Evolutionary conservation across 2,797 vertebrate genomes (phyloP).

Genomic region (Delichon dasypus): DNA sequence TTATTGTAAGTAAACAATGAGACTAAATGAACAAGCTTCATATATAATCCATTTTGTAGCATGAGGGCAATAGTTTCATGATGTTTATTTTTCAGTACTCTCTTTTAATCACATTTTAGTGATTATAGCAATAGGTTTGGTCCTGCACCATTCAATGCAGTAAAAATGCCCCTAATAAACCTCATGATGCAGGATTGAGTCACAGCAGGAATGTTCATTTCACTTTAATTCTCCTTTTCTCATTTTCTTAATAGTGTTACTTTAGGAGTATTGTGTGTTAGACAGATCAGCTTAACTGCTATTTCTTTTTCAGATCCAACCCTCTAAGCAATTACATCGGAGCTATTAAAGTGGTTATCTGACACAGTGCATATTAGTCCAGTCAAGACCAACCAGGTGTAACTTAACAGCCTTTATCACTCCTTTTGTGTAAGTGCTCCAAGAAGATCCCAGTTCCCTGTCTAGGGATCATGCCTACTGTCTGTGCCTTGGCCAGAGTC

Average conservation of each 20-base stretch:
- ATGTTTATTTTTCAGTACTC: background rate
- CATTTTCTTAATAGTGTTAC: background rate
- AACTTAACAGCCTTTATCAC: background rate
- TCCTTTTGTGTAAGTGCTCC: background rate
- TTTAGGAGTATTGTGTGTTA: background rate
- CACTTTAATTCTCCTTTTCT: background rate
- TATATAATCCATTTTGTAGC: background rate
- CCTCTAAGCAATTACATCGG: background rate
- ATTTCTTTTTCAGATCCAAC: background rate
- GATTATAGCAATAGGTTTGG: background rate
- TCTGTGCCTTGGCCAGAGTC: background rate
- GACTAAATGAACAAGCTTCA: background rate
- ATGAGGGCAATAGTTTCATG: background rate
- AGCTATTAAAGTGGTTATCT: background rate
- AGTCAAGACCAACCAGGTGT: slow-evolving; percentile 2
- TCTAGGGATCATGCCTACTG: background rate
- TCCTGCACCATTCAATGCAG: background rate
- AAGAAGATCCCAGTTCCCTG: background rate
- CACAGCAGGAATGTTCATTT: background rate
- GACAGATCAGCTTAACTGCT: background rate
- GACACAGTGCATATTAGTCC: background rate
- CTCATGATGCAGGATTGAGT: background rate
- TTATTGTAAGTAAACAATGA: slow-evolving; percentile 1
- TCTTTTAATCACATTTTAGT: background rate
- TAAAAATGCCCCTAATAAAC: background rate